A percentile compares a stretch with the other conserved stretches of the same genome.
Conservation (phyloP, 2,113 vertebrate species). For the Platichthys flesus region DNA sequence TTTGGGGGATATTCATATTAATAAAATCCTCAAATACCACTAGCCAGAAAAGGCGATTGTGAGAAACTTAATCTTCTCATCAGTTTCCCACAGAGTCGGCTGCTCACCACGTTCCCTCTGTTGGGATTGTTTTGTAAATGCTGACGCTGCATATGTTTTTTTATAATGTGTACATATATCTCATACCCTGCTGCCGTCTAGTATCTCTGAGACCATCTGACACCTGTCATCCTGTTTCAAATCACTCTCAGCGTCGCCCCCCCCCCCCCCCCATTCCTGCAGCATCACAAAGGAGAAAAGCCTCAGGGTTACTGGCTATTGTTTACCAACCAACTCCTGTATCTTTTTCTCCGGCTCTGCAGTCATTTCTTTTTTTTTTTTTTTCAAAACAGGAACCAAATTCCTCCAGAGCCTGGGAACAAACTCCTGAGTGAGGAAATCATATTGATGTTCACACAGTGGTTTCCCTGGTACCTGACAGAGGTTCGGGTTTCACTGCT, state of each 20-base stretch:
- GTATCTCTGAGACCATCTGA: constrained; percentile 51
- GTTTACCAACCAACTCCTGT: constrained; percentile 70
- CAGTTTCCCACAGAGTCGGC: constrained; percentile 57
- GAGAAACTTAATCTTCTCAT: constrained; percentile 59
- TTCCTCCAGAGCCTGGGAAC: constrained; percentile 75
- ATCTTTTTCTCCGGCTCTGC: constrained; percentile 39
- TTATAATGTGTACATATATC: background rate
- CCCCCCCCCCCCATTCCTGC: constrained; percentile 17
- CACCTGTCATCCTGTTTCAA: constrained; percentile 73
- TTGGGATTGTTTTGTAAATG: constrained; percentile 44
- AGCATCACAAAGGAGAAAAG: constrained; percentile 33
- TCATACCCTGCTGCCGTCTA: constrained; percentile 4
- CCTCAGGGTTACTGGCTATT: constrained; percentile 59
- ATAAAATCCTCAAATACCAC: background rate
- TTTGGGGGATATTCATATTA: too few relatives aligned
- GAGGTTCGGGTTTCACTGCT: background rate
- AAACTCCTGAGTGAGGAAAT: constrained; percentile 52
- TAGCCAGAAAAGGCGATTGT: constrained; percentile 5
- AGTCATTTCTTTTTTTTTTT: constrained; percentile 45
- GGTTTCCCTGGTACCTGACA: background rate
- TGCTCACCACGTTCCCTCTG: constrained; percentile 23
- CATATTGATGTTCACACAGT: constrained; percentile 52
- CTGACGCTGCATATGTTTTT: constrained; percentile 37
- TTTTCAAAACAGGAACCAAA: constrained; percentile 50
- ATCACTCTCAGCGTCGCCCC: constrained; percentile 47